These are phyloP conservation scores for Micrastur ruficollis DNA, from an alignment of 2,797 vertebrate genomes.

Conservation along the genomic window DNA sequence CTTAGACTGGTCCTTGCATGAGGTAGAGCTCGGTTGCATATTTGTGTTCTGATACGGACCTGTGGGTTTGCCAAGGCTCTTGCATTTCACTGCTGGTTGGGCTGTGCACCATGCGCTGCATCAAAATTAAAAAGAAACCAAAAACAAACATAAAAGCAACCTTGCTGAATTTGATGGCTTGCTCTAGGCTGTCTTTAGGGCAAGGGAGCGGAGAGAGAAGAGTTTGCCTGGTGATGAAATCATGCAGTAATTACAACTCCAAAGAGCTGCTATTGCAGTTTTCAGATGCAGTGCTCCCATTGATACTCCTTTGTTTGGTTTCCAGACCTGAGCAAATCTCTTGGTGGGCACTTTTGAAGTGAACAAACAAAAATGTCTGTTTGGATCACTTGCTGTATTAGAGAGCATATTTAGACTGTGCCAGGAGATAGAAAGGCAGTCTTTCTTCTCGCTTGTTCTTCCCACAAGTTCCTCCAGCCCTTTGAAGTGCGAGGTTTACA, in stretches of 20 bases:
- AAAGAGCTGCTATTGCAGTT: not conserved
- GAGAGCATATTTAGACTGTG: not conserved
- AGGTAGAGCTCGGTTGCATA: not conserved
- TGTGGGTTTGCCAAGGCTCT: not conserved
- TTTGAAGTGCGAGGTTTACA: not conserved
- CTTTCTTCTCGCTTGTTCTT: not conserved
- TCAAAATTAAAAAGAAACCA: no score
- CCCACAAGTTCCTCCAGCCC: not conserved
- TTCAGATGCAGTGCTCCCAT: not conserved
- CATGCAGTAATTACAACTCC: not conserved
- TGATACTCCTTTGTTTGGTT: not conserved
- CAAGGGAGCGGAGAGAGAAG: not conserved
- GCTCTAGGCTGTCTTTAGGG: not conserved
- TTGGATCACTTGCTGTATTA: not conserved
- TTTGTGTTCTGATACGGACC: not conserved
- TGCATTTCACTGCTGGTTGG: not conserved
- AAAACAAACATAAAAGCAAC: not conserved
- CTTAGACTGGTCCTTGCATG: not conserved
- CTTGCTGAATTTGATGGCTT: not conserved
- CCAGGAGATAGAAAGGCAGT: not conserved
- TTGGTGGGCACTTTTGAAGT: not conserved
- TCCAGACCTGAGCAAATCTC: not conserved
- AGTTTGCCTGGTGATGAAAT: not conserved
- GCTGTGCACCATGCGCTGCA: not conserved
- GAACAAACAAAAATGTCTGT: not conserved